A percentile compares a stretch with the other conserved stretches of the same genome.
These are phyloP conservation scores for Agrilus biguttatus DNA, from an alignment of 2,888 invertebrate species.

Conservation along the genomic window DNA sequence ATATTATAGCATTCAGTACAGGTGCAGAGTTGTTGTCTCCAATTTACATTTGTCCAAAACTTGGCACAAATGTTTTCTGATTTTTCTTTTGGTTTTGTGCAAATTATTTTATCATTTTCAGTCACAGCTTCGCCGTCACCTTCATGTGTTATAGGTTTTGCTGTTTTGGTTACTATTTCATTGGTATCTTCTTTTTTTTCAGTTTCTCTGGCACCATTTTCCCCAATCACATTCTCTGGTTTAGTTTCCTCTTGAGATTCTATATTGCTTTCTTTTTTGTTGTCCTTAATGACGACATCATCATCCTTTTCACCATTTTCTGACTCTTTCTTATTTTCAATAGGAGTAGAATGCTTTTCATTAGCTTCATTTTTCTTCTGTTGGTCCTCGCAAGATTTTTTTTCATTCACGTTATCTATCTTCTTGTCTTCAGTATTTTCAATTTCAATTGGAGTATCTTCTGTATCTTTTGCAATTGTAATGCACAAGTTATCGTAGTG, in stretches of 20 bases:
- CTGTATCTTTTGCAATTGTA: conserved; percentile 7
- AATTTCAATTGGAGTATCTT: conserved; percentile 5
- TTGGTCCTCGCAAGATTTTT: background rate
- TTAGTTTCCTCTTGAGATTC: background rate
- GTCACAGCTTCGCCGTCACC: conserved; percentile 3
- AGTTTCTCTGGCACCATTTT: conserved; percentile 1
- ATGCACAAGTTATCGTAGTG: conserved; percentile 44
- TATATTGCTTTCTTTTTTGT: conserved; percentile 2
- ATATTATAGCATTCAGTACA: conserved; percentile 52
- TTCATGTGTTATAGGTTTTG: background rate
- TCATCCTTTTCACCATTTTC: background rate
- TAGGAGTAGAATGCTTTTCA: conserved; percentile 7
- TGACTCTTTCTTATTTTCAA: conserved; percentile 1
- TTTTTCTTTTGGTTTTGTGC: conserved; percentile 30
- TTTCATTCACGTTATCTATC: background rate
- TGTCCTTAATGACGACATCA: background rate
- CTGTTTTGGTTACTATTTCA: conserved; percentile 2
- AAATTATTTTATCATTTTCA: conserved; percentile 6
- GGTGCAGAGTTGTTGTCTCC: conserved; percentile 63
- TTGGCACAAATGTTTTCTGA: conserved; percentile 38
- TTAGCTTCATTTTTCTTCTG: conserved; percentile 5
- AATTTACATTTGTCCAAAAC: conserved; percentile 55
- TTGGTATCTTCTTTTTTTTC: conserved; percentile 3
- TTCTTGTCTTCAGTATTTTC: conserved; percentile 1
- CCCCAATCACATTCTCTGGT: conserved; percentile 2